These are phyloP conservation scores for Lepidochitona cinerea DNA, from an alignment of 2,888 invertebrate species.

Conservation along the genomic window DNA sequence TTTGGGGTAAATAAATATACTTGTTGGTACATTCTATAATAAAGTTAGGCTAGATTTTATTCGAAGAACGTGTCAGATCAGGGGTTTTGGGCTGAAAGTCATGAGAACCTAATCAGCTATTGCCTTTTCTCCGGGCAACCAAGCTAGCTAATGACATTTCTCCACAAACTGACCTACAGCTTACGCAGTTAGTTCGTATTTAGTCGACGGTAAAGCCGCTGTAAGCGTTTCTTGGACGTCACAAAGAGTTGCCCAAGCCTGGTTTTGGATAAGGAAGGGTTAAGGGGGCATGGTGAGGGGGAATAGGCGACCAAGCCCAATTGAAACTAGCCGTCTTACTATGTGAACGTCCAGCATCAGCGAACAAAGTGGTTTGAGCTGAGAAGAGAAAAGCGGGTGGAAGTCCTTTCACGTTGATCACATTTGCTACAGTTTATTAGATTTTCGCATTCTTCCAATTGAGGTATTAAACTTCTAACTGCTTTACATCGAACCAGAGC, in stretches of 20 bases:
- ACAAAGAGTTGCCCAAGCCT: background rate
- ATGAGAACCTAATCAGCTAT: background rate
- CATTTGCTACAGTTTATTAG: conserved; percentile 21
- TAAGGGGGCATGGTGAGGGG: no score
- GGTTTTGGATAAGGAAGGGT: no score
- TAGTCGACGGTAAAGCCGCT: background rate
- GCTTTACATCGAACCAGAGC: conserved; percentile 39
- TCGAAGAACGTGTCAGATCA: background rate
- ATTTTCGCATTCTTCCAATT: conserved; percentile 33
- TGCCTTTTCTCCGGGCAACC: background rate
- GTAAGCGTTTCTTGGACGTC: background rate
- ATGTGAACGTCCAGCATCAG: no score
- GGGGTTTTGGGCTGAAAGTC: background rate
- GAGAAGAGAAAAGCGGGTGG: no score
- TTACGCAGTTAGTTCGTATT: background rate
- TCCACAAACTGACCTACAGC: conserved; percentile 3
- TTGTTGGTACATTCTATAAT: no score
- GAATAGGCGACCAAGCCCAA: no score
- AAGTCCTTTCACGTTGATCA: background rate
- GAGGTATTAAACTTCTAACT: conserved; percentile 40
- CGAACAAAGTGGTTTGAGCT: no score
- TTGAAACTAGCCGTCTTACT: no score
- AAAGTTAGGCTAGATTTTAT: background rate
- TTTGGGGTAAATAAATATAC: background rate
- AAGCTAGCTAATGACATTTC: background rate